phyloP scores from a whole-genome alignment of 2,113 vertebrate species.

The Brachyhypopomus gauderio region DNA sequence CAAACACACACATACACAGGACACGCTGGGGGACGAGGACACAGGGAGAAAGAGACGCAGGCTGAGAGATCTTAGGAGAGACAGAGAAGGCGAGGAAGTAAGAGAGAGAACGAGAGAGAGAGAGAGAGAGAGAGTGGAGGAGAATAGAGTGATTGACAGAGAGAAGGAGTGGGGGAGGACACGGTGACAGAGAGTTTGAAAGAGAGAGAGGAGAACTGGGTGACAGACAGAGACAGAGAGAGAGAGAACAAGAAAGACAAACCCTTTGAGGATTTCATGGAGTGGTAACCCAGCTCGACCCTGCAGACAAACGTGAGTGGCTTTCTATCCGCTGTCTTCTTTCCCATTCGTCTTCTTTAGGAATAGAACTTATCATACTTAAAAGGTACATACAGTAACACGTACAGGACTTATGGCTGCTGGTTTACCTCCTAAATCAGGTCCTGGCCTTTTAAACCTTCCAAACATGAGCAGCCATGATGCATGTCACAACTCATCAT shows the following conservation, averaged over 20 bases:
- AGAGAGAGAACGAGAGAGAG: conserved; percentile 13
- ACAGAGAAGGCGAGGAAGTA: neutral
- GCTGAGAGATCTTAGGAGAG: neutral
- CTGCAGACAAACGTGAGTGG: conserved; percentile 65
- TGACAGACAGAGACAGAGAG: conserved; percentile 6
- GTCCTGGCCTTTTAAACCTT: too few species aligned
- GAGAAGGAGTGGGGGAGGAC: neutral
- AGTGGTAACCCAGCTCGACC: conserved; percentile 50
- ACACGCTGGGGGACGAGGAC: neutral
- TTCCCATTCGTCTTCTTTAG: conserved; percentile 11
- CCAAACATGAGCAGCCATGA: conserved; percentile 2
- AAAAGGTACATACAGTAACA: neutral
- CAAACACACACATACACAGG: conserved; percentile 1
- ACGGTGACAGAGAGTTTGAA: neutral
- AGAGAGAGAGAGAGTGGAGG: conserved; percentile 23
- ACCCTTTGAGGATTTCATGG: conserved; percentile 48
- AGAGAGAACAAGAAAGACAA: conserved; percentile 52
- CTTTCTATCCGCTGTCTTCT: conserved; percentile 39
- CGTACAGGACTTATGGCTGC: too few species aligned
- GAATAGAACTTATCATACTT: neutral
- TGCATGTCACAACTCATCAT: conserved; percentile 15
- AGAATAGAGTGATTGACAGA: too few species aligned
- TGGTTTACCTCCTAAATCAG: too few species aligned
- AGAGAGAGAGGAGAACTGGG: neutral
- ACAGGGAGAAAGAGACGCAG: neutral